These are phyloP conservation scores for Geophilus truncorum DNA, from an alignment of 2,888 invertebrate species.

Conservation along the genomic window DNA sequence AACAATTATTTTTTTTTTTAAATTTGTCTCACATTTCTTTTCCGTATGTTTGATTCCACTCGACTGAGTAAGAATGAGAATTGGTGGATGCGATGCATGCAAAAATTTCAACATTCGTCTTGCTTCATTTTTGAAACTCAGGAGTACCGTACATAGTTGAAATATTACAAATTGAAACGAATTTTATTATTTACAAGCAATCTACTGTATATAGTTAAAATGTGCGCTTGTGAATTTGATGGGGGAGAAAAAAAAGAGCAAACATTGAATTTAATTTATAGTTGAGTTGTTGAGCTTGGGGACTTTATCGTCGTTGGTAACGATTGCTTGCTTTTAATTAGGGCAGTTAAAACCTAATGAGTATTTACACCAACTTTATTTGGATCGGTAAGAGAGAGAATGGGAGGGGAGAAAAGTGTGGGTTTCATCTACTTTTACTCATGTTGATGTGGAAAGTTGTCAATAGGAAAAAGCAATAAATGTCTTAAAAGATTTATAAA, in stretches of 20 bases:
- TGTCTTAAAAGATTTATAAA: background rate
- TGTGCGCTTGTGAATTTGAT: no score
- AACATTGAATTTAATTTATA: background rate
- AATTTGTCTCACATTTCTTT: background rate
- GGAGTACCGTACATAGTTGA: no score
- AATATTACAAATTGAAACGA: no score
- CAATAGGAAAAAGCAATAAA: background rate
- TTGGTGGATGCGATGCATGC: constrained; percentile 1
- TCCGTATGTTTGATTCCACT: background rate
- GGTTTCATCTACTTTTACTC: background rate
- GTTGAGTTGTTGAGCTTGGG: background rate
- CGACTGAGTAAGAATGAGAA: background rate
- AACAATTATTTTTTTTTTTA: background rate
- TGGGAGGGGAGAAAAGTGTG: background rate
- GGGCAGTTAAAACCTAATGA: background rate
- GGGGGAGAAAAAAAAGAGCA: no score
- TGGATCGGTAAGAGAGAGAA: background rate
- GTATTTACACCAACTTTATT: background rate
- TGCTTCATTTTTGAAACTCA: no score
- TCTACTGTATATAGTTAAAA: no score
- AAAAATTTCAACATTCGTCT: background rate
- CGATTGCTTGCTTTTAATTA: background rate
- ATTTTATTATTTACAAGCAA: no score
- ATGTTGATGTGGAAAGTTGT: background rate
- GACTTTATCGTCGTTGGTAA: background rate